A percentile compares a stretch with the other conserved stretches of the same genome.
These are phyloP conservation scores for Crematogaster levior DNA, from an alignment of 2,888 invertebrate genomes.

Conservation along the genomic window DNA sequence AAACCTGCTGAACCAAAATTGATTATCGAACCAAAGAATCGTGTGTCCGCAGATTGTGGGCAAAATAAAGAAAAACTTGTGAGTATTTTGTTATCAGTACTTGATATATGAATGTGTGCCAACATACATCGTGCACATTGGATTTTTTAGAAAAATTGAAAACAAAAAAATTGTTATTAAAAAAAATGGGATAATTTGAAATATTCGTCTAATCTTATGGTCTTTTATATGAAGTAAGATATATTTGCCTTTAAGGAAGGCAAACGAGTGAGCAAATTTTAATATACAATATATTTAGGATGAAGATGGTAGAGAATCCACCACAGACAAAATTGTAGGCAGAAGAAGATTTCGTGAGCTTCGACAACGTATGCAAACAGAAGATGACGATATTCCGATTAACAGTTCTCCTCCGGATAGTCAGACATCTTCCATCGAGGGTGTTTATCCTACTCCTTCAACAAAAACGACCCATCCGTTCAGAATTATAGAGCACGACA, in stretches of 20 bases:
- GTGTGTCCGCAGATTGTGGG: conserved; percentile 73
- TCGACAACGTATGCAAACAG: conserved; percentile 94
- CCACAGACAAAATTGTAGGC: conserved; percentile 85
- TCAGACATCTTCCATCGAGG: conserved; percentile 92
- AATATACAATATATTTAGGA: conserved; percentile 83
- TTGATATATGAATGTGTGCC: background rate
- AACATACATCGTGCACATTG: background rate
- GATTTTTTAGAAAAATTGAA: background rate
- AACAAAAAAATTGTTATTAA: background rate
- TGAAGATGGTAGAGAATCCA: conserved; percentile 79
- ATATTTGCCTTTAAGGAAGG: too few species aligned
- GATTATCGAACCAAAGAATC: conserved; percentile 71
- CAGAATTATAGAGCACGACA: conserved; percentile 94
- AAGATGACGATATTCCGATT: conserved; percentile 91
- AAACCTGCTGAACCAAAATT: conserved; percentile 82
- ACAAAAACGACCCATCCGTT: conserved; percentile 92
- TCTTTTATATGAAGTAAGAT: too few species aligned
- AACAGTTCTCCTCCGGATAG: conserved; percentile 91
- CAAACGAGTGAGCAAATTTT: conserved; percentile 2
- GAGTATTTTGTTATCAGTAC: conserved; percentile 54
- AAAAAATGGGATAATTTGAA: too few species aligned
- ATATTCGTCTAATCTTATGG: too few species aligned
- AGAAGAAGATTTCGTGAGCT: conserved; percentile 93
- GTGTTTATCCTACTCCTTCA: conserved; percentile 89
- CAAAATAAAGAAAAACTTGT: conserved; percentile 78